Conservation (phyloP, 2,797 vertebrate genomes). For the Notolabrus celidotus region DNA sequence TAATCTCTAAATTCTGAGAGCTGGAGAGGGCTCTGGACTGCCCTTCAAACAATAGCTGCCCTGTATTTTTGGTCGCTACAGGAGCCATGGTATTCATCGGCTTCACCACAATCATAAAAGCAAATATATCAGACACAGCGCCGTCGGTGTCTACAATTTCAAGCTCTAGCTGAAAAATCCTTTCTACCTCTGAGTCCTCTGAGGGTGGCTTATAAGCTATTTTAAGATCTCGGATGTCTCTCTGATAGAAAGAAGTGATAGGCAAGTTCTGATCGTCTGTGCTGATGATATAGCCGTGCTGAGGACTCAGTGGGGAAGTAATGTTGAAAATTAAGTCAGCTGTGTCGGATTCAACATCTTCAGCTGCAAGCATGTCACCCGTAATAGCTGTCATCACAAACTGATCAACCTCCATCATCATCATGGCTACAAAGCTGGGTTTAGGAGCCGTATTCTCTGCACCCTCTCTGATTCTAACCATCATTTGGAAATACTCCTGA, state of each 20-base stretch:
- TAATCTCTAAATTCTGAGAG: constrained; percentile 88
- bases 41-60: constrained; percentile 90
- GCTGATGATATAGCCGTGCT: constrained; percentile 88
- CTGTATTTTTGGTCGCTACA: constrained; percentile 85
- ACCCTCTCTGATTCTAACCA: constrained; percentile 87
- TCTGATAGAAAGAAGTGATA: constrained; percentile 90
- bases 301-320: constrained; percentile 76
- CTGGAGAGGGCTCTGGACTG: constrained; percentile 88
- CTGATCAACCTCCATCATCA: constrained; percentile 91
- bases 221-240: constrained; percentile 89
- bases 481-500: constrained; percentile 90
- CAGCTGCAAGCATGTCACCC: constrained; percentile 87
- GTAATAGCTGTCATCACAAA: constrained; percentile 91
- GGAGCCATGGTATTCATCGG: constrained; percentile 90
- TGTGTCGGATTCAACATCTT: constrained; percentile 86
- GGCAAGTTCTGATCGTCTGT: constrained; percentile 89
- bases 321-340: constrained; percentile 91
- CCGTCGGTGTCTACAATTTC: constrained; percentile 89
- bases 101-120: constrained; percentile 91
- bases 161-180: constrained; percentile 90
- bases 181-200: constrained; percentile 84
- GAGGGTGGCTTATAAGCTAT: constrained; percentile 90
- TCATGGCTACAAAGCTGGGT: constrained; percentile 87
- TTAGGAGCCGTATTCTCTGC: constrained; percentile 84
- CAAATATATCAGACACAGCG: constrained; percentile 87